These are phyloP conservation scores for Platyscapa corneri DNA, from an alignment of 1,140 invertebrate genomes.

Conservation along the genomic window DNA sequence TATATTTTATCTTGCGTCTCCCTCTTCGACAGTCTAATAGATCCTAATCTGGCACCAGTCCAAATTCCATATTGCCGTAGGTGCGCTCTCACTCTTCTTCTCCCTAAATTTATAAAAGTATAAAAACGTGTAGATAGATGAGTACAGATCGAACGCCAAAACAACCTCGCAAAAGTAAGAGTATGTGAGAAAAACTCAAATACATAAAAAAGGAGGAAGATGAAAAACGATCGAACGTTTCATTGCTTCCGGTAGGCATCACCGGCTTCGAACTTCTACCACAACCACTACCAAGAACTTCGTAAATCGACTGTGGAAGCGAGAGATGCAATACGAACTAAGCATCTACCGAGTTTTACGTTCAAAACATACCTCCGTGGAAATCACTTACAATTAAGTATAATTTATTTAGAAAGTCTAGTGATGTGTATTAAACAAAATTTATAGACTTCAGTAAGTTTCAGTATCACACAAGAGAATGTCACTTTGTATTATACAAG, in stretches of 20 bases:
- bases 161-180: neutral
- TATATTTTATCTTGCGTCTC: neutral
- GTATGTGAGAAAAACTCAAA: neutral
- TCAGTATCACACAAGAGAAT: too few species aligned
- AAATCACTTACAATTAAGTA: constrained; percentile 1
- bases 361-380: neutral
- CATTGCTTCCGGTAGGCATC: constrained; percentile 1
- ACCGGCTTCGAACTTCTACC: neutral
- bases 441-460: neutral
- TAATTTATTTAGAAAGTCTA: constrained; percentile 1
- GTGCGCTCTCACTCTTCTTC: neutral
- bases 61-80: constrained; percentile 14
- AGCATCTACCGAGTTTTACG: neutral
- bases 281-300: neutral
- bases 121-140: neutral
- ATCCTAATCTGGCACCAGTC: constrained; percentile 40
- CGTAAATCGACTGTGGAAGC: neutral
- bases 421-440: neutral
- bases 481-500: neutral
- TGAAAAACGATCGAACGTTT: neutral
- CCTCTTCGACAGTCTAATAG: constrained; percentile 27
- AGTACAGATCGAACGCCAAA: neutral
- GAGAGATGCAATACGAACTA: neutral
- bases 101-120: neutral
- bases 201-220: neutral